A percentile compares a stretch with the other conserved stretches of the same genome.
These are phyloP conservation scores for Schizopygopsis malacanthus DNA, from an alignment of 2,797 vertebrate genomes.

Conservation along the genomic window DNA sequence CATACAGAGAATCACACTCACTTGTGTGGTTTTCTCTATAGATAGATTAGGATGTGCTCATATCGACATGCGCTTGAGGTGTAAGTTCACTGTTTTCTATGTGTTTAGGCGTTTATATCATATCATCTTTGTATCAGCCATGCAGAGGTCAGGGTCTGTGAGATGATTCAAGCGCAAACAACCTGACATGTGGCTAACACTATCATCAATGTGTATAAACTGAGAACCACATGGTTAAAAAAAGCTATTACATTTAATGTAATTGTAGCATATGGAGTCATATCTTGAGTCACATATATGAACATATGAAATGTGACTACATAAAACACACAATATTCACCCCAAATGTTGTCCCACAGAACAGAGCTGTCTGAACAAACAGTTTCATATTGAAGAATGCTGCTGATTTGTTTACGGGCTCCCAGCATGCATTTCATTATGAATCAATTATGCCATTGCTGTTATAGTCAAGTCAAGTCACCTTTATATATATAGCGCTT, in stretches of 20 bases:
- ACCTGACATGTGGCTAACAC: not conserved
- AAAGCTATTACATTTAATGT: not conserved
- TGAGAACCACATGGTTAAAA: not conserved
- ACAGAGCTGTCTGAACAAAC: not conserved
- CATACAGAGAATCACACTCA: too few species aligned
- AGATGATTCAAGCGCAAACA: not conserved
- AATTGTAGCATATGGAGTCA: not conserved
- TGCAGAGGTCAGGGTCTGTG: not conserved
- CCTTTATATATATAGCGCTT: too few species aligned
- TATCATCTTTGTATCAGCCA: not conserved
- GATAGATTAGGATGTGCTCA: not conserved
- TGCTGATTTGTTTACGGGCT: not conserved
- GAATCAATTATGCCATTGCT: not conserved
- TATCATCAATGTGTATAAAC: not conserved
- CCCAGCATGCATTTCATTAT: not conserved
- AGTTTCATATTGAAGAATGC: not conserved
- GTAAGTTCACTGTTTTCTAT: not conserved
- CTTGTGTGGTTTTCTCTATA: too few species aligned
- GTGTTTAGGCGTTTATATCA: not conserved
- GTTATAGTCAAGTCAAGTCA: too few species aligned
- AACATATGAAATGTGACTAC: not conserved
- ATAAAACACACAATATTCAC: not conserved
- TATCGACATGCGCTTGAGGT: not conserved
- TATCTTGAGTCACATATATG: not conserved
- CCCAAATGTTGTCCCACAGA: not conserved